Conservation (phyloP, 2,888 invertebrate genomes). For the Corbicula japonica region DNA sequence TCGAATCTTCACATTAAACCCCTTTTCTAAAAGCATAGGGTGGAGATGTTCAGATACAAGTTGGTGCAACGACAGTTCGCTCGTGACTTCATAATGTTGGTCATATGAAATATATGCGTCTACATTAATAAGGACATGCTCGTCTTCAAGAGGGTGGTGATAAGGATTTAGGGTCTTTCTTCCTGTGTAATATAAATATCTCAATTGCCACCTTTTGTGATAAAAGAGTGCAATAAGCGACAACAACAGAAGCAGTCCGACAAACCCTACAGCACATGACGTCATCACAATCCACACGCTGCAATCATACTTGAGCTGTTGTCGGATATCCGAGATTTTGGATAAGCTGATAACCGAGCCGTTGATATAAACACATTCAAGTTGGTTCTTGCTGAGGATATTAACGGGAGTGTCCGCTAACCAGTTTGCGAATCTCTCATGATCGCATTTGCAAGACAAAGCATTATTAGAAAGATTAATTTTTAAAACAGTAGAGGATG, state of each 20-base stretch:
- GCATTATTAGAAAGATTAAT: conserved; percentile 22
- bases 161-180: conserved; percentile 36
- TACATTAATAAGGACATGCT: background rate
- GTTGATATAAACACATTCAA: conserved; percentile 21
- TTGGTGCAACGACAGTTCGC: conserved; percentile 3
- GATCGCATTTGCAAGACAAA: conserved; percentile 27
- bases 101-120: conserved; percentile 33
- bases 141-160: conserved; percentile 6
- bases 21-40: conserved; percentile 1
- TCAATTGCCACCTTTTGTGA: conserved; percentile 45
- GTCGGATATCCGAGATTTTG: background rate
- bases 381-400: background rate
- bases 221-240: conserved; percentile 28
- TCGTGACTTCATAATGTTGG: conserved; percentile 16
- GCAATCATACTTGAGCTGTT: conserved; percentile 27
- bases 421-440: conserved; percentile 32
- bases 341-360: conserved; percentile 4
- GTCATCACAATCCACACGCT: conserved; percentile 36
- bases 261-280: conserved; percentile 21
- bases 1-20: conserved; percentile 22
- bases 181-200: conserved; percentile 46
- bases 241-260: conserved; percentile 15
- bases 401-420: conserved; percentile 23
- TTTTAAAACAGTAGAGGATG: background rate
- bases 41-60: conserved; percentile 20